Percentiles rank a stretch among this genome's conserved stretches.
Conservation (phyloP, 2,113 vertebrate genomes). For the Tachysurus fulvidraco region DNA sequence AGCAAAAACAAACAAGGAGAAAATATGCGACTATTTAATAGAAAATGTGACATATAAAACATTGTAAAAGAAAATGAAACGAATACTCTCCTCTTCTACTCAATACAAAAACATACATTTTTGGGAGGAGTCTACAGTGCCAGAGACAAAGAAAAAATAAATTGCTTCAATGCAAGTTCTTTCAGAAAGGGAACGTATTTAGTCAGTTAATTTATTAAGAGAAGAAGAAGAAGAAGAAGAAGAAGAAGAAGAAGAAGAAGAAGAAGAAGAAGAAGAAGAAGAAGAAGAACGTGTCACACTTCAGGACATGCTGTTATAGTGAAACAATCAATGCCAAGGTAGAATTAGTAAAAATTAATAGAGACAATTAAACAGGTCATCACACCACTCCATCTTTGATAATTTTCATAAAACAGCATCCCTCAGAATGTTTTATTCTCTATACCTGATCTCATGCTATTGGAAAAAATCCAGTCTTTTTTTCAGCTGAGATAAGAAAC, state of each 20-base stretch:
- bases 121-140: neutral
- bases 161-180: too few relatives aligned
- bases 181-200: neutral
- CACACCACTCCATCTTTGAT: neutral
- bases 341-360: neutral
- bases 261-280: too few relatives aligned
- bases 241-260: too few relatives aligned
- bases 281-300: neutral
- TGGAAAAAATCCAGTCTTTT: neutral
- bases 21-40: neutral
- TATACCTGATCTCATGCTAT: neutral
- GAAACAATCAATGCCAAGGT: neutral
- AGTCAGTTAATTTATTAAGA: too few relatives aligned
- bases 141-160: neutral
- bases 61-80: neutral
- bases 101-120: too few relatives aligned
- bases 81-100: neutral
- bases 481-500: neutral
- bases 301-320: neutral
- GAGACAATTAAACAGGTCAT: neutral
- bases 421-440: neutral
- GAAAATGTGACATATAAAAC: neutral
- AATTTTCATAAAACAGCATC: neutral
- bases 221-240: too few relatives aligned
- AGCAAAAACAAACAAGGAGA: constrained; percentile 31